Base-by-base conservation (phyloP, 1,140 invertebrate species). In the Aphaenogaster floridana region DNA sequence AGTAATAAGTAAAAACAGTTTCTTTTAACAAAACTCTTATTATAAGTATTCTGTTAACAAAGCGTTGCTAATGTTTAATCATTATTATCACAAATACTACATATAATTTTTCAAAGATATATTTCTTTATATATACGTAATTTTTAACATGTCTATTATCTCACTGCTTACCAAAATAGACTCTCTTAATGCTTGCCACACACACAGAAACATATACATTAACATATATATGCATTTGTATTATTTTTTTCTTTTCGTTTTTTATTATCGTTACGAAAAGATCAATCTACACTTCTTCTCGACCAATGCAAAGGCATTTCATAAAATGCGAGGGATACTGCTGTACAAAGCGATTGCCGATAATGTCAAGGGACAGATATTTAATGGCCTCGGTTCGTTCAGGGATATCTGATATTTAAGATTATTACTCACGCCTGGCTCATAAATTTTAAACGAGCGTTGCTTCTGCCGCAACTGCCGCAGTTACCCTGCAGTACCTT, bases 401-500 rank as follows among this genome's bases (percentile, higher is more conserved):
- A n/a, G 28, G n/a, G 28, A 34, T 84, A 76, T 84, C 80, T 45
- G 69, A 76, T 84, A 84, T 84, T 84, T 84, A 84, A 84, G 80
- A 84, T 84, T 84, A 84, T 84, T 84, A 84, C 69, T 84, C 80
- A 84, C 80, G 69, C 80, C 69, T 84, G 76, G 80, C 54, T 84
- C 57, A 84, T 76, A 84, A 84, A 84, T 84, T 84, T 84, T 84
- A 48, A 84, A 84, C 61, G 77, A 90, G 76, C 80, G 88, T 72
- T 81, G 88, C 83, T 79, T 81, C 77, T 83, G 50, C 88, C 71
- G 89, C 88, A 89, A 89, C 85, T 87, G 59, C 88, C 88, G 89
- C 88, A 90, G 88, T 89, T 90, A 87, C 80, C 85, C 89, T 81
- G 89, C 89, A 89, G 88, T 91, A 81, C 77, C 89, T 84, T 63